Conservation (phyloP, 1,140 invertebrate genomes). For the Anoplophora glabripennis region DNA sequence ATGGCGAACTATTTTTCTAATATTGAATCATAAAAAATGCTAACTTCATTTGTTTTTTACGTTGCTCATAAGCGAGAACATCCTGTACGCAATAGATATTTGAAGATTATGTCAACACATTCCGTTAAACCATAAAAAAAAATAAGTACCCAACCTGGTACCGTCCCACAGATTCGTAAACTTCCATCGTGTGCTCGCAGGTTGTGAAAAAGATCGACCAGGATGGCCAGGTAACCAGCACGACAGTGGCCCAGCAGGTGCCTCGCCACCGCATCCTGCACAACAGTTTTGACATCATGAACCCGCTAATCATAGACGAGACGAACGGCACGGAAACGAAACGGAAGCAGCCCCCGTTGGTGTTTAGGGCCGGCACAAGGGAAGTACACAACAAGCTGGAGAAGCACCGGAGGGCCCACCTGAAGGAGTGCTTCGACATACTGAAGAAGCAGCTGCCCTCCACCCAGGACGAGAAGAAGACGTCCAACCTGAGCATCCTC, state of each 20-base stretch:
- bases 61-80: too few relatives aligned
- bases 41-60: too few relatives aligned
- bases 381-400: constrained; percentile 96
- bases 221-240: constrained; percentile 30
- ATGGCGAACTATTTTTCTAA: too few relatives aligned
- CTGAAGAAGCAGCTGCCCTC: constrained; percentile 81
- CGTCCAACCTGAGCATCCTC: constrained; percentile 88
- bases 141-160: too few relatives aligned
- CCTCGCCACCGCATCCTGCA: constrained; percentile 31
- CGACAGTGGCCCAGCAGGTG: constrained; percentile 22
- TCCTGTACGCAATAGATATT: too few relatives aligned
- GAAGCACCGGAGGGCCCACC: constrained; percentile 88
- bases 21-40: too few relatives aligned
- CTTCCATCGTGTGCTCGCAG: background rate
- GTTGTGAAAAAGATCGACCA: constrained; percentile 27
- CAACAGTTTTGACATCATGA: constrained; percentile 48
- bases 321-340: constrained; percentile 34
- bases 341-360: constrained; percentile 44
- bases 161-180: too few relatives aligned
- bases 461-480: constrained; percentile 82
- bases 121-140: too few relatives aligned
- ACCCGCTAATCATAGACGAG: constrained; percentile 44
- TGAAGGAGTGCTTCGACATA: constrained; percentile 92
- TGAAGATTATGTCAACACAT: too few relatives aligned
- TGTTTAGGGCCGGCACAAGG: constrained; percentile 60